phyloP scores from a whole-genome alignment of 2,888 invertebrate species.

The Lordiphosa andalusiaca region DNA sequence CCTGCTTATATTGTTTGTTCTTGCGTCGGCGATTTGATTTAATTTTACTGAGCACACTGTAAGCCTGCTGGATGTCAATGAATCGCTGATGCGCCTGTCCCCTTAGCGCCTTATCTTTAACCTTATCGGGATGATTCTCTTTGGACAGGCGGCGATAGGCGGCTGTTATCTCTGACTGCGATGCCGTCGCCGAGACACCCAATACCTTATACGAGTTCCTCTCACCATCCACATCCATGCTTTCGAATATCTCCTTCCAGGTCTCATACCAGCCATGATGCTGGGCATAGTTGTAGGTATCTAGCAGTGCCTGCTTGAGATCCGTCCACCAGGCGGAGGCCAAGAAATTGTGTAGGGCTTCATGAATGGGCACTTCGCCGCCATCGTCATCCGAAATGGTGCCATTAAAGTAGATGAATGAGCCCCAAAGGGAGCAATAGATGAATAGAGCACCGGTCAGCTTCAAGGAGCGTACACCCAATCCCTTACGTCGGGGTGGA shows the following conservation, averaged over 20 bases:
- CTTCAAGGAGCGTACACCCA: constrained; percentile 82
- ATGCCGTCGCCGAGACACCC: constrained; percentile 88
- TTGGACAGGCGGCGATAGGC: constrained; percentile 90
- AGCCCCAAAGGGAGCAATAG: constrained; percentile 88
- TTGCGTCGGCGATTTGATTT: constrained; percentile 87
- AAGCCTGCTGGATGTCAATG: constrained; percentile 96
- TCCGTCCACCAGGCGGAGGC: constrained; percentile 95
- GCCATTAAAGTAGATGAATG: constrained; percentile 93
- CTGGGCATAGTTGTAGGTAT: constrained; percentile 89
- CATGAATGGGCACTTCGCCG: constrained; percentile 92
- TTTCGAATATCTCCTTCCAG: constrained; percentile 91
- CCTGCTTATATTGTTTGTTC: constrained; percentile 86
- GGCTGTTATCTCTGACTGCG: constrained; percentile 91
- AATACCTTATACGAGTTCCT: constrained; percentile 93
- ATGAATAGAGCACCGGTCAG: constrained; percentile 84
- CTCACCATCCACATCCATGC: constrained; percentile 94
- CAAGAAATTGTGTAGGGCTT: constrained; percentile 93
- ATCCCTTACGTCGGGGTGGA: constrained; percentile 81
- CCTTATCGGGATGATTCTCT: constrained; percentile 95
- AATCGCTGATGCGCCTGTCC: constrained; percentile 90
- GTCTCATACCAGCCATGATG: constrained; percentile 94
- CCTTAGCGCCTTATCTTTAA: constrained; percentile 86
- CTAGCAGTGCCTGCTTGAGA: constrained; percentile 86
- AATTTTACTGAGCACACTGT: constrained; percentile 91
- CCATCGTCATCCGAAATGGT: constrained; percentile 91